Conservation (phyloP, 2,797 vertebrate genomes). For the Lophotriccus pileatus region DNA sequence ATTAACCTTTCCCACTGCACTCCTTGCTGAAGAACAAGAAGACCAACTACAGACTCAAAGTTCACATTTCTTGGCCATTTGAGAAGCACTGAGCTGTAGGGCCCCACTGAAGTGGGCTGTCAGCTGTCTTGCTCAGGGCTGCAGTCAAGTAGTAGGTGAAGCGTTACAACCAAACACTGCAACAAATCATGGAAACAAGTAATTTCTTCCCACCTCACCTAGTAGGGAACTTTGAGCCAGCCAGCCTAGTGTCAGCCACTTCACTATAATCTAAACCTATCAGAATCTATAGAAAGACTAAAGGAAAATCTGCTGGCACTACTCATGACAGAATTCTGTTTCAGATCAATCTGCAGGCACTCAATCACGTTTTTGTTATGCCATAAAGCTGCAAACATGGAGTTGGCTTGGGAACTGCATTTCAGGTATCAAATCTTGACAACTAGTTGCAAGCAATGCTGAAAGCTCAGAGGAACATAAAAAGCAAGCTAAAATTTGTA, state of each 20-base stretch:
- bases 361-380: not conserved
- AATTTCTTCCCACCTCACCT: not conserved
- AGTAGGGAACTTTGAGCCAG: not conserved
- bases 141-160: not conserved
- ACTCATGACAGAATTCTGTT: not conserved
- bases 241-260: not conserved
- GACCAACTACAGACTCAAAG: not conserved
- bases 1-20: not conserved
- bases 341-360: not conserved
- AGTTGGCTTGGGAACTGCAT: not conserved
- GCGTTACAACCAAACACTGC: not conserved
- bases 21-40: not conserved
- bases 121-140: not conserved
- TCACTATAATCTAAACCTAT: not conserved
- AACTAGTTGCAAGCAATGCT: not conserved
- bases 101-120: not conserved
- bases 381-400: not conserved
- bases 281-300: not conserved
- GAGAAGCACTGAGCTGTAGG: not conserved
- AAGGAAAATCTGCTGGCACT: not conserved
- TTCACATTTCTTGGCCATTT: not conserved
- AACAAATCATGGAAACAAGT: not conserved
- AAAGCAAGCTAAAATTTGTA: not conserved
- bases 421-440: not conserved
- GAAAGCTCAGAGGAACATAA: not conserved